Evolutionary conservation across 2,797 vertebrate genomes (phyloP).

Genomic region (Halcyon smyrnensis): DNA sequence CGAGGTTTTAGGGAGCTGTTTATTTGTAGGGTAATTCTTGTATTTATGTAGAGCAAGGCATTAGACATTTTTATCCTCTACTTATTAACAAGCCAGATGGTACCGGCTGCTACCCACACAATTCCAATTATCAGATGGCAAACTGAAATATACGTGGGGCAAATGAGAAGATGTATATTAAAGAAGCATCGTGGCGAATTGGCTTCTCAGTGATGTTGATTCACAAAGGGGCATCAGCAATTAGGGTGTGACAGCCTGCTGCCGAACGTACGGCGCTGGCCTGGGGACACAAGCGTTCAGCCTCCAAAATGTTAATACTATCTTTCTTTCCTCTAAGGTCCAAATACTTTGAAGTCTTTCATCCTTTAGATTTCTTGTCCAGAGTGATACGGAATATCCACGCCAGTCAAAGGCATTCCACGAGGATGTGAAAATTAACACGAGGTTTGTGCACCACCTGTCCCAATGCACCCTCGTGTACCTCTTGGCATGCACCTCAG

Average conservation of each 20-base stretch:
- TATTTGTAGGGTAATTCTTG: conserved; percentile 71
- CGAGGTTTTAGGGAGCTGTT: conserved; percentile 65
- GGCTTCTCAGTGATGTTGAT: conserved; percentile 62
- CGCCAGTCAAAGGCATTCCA: neutral
- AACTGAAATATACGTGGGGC: conserved; percentile 72
- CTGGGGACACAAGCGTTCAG: neutral
- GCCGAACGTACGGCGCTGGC: neutral
- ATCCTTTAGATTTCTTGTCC: neutral
- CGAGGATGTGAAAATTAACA: neutral
- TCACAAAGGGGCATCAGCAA: conserved; percentile 56
- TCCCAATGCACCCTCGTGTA: neutral
- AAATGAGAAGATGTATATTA: conserved; percentile 73
- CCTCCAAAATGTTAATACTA: conserved; percentile 12
- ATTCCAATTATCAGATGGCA: conserved; percentile 75
- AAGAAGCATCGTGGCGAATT: conserved; percentile 55
- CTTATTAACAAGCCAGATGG: conserved; percentile 76
- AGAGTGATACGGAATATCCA: neutral
- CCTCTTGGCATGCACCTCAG: neutral
- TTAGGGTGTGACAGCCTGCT: conserved; percentile 62
- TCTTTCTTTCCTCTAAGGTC: neutral
- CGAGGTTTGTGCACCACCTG: neutral
- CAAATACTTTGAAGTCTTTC: neutral
- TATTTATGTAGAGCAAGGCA: conserved; percentile 74
- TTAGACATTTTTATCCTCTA: conserved; percentile 75
- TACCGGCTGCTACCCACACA: conserved; percentile 72